phyloP scores from a whole-genome alignment of 2,113 vertebrate genomes.

The Panurus biarmicus region DNA sequence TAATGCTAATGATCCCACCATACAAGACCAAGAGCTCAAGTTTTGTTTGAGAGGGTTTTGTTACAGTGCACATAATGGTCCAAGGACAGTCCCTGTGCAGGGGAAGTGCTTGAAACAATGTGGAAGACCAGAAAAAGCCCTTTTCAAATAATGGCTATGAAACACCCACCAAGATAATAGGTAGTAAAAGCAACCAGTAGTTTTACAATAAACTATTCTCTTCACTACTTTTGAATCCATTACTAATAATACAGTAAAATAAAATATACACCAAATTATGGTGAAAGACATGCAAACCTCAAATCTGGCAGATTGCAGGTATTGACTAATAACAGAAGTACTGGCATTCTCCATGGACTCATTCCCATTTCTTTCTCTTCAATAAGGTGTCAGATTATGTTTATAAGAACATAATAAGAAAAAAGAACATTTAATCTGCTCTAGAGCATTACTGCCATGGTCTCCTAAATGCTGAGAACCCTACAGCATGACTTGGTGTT shows the following conservation, averaged over 20 bases:
- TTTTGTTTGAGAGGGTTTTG: not conserved
- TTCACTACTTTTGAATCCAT: not conserved
- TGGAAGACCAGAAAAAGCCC: not conserved
- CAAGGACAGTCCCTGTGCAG: not conserved
- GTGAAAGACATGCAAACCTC: not conserved
- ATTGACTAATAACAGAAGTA: not conserved
- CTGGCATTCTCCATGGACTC: not conserved
- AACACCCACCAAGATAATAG: not conserved
- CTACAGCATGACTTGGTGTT: not conserved
- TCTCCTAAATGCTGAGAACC: not conserved
- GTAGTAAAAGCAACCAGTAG: not conserved
- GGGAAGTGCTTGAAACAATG: rapidly evolving
- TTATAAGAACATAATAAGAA: not conserved
- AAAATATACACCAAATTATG: not conserved
- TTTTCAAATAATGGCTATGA: not conserved
- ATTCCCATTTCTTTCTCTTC: not conserved
- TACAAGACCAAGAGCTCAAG: not conserved
- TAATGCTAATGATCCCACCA: rapidly evolving
- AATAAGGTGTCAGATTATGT: not conserved
- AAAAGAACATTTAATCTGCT: not conserved
- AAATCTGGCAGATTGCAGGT: not conserved
- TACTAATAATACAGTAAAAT: not conserved
- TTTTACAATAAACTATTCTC: not conserved
- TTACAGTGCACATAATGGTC: rapidly evolving
- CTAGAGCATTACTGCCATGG: not conserved